Conservation (phyloP, 2,797 vertebrate species). For the Labroides dimidiatus region DNA sequence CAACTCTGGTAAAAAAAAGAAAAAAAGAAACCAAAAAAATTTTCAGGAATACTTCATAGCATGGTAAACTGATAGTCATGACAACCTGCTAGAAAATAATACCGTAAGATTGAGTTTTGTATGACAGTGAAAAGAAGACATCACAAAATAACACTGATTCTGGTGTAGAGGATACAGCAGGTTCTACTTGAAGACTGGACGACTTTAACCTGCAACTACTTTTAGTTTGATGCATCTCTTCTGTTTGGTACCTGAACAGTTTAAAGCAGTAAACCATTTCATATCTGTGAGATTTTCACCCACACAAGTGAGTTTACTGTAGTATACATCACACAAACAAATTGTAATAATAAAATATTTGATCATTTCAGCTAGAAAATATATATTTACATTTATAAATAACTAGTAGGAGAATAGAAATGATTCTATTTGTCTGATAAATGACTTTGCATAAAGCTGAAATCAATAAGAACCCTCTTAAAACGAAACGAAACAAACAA, state of each 20-base stretch:
- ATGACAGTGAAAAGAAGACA: constrained; percentile 26
- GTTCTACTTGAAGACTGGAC: constrained; percentile 35
- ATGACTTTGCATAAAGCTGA: constrained; percentile 63
- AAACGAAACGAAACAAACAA: constrained; percentile 27
- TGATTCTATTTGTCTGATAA: constrained; percentile 63
- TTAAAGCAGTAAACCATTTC: constrained; percentile 24
- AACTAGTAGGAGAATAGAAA: constrained; percentile 67
- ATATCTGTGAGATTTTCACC: constrained; percentile 14
- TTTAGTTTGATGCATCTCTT: constrained; percentile 16
- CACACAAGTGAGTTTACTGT: constrained; percentile 14
- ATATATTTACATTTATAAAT: constrained; percentile 82
- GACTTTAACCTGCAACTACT: constrained; percentile 16
- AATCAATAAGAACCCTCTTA: constrained; percentile 19
- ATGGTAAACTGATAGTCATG: constrained; percentile 20
- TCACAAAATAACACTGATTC: constrained; percentile 66
- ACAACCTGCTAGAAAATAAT: constrained; percentile 39
- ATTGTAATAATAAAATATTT: constrained; percentile 61
- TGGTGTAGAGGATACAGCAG: constrained; percentile 26
- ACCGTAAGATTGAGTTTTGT: constrained; percentile 40
- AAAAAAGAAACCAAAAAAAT: neutral
- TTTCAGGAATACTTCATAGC: constrained; percentile 25
- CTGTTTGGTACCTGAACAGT: constrained; percentile 23
- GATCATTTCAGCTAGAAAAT: constrained; percentile 66
- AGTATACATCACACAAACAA: constrained; percentile 28
- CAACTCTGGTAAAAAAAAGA: constrained; percentile 41